phyloP scores from a whole-genome alignment of 2,113 vertebrate genomes.

The Anoplopoma fimbria region DNA sequence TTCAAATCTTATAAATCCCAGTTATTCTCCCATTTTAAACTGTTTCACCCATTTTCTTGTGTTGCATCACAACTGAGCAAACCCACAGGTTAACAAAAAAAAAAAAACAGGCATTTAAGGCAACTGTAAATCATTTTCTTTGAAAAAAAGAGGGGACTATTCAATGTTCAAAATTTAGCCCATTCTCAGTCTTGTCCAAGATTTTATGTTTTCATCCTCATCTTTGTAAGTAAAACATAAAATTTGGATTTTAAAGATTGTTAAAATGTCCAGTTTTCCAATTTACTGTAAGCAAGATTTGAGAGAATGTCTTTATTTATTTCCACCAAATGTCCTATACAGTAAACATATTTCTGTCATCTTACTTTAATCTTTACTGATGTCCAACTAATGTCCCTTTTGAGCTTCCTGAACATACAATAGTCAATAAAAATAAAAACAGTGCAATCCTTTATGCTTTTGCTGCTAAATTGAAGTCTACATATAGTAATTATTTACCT shows the following conservation, averaged over 20 bases:
- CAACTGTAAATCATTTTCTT: background rate
- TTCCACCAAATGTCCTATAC: background rate
- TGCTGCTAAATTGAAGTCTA: background rate
- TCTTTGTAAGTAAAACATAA: background rate
- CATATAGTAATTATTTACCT: slow-evolving; percentile 18
- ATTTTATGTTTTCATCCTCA: background rate
- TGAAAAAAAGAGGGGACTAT: background rate
- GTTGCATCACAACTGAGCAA: slow-evolving; percentile 44
- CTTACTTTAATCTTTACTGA: background rate
- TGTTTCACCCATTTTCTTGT: slow-evolving; percentile 17
- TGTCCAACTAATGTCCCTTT: background rate
- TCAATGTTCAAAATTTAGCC: background rate
- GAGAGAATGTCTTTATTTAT: background rate
- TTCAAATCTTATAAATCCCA: slow-evolving; percentile 18
- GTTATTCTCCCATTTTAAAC: background rate
- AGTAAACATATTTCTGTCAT: background rate
- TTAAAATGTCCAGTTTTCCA: background rate
- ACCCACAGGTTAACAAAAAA: background rate
- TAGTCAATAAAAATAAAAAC: background rate
- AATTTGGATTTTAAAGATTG: background rate
- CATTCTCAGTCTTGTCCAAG: background rate
- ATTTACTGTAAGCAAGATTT: background rate
- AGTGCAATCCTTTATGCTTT: background rate
- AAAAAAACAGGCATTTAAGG: background rate
- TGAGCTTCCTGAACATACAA: background rate